Percentiles rank a stretch among this genome's conserved stretches.
Evolutionary conservation across 2,888 invertebrate genomes (phyloP).

Genomic region (Standfussiana lucernea): DNA sequence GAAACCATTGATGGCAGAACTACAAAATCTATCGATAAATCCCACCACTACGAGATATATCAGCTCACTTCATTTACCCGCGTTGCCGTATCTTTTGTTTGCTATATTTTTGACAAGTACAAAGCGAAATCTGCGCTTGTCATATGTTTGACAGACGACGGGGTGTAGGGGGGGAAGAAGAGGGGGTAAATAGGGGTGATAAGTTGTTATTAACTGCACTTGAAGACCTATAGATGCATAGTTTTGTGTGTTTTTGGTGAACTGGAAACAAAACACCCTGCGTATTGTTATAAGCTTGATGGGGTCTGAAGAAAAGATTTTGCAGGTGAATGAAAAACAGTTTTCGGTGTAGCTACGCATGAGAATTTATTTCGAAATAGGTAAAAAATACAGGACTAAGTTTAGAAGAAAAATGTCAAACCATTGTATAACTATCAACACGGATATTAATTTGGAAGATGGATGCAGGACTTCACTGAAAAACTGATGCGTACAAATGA

Average conservation of each 20-base stretch:
- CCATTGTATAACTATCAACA: background rate
- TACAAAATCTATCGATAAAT: conserved; percentile 66
- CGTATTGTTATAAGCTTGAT: conserved; percentile 27
- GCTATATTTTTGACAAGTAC: conserved; percentile 91
- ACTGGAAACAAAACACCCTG: conserved; percentile 36
- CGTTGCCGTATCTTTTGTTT: conserved; percentile 89
- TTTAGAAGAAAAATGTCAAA: background rate
- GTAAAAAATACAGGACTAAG: background rate
- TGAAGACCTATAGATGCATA: conserved; percentile 77
- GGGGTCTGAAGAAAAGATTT: conserved; percentile 24
- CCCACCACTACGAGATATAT: conserved; percentile 87
- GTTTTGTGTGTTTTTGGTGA: conserved; percentile 56
- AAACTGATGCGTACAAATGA: background rate
- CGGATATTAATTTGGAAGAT: background rate
- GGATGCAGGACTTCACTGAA: background rate
- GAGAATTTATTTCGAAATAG: background rate
- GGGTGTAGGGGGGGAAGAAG: conserved; percentile 62
- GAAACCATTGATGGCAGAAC: conserved; percentile 13
- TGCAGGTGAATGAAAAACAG: conserved; percentile 7
- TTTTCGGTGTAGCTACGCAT: background rate
- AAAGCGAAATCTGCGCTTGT: conserved; percentile 90
- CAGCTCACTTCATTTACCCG: conserved; percentile 90
- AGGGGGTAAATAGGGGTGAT: conserved; percentile 77
- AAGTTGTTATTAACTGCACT: conserved; percentile 90
- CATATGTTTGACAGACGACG: conserved; percentile 89